Evolutionary conservation across 2,797 vertebrate genomes (phyloP).

Genomic region (Arctocebus calabarensis): DNA sequence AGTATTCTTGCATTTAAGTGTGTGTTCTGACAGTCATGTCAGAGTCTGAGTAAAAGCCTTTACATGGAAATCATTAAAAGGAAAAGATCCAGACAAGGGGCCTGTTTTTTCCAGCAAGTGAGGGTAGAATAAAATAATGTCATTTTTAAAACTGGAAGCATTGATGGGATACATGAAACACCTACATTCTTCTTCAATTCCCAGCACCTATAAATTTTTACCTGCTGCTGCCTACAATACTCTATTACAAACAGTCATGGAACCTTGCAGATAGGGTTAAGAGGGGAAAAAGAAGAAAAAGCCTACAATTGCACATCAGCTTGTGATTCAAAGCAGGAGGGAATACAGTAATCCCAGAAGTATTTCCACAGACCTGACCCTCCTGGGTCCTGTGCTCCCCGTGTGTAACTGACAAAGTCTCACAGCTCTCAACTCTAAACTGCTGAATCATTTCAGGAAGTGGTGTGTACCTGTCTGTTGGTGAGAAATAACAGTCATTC

Average conservation of each 20-base stretch:
- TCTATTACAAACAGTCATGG: conserved; percentile 55
- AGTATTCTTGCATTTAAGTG: conserved; percentile 76
- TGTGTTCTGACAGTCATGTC: conserved; percentile 78
- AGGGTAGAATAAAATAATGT: conserved; percentile 50
- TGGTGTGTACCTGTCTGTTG: conserved; percentile 65
- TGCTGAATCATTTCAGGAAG: conserved; percentile 79
- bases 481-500: conserved; percentile 79
- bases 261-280: conserved; percentile 20
- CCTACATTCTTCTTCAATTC: neutral
- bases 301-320: conserved; percentile 1
- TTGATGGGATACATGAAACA: conserved; percentile 61
- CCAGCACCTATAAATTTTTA: conserved; percentile 9
- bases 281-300: conserved; percentile 50
- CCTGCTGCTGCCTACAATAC: conserved; percentile 50
- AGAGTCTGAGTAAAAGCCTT: conserved; percentile 70
- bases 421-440: conserved; percentile 67
- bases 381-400: conserved; percentile 65
- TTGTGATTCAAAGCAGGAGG: conserved; percentile 69
- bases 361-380: conserved; percentile 58
- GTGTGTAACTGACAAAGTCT: neutral
- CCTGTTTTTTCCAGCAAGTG: conserved; percentile 65
- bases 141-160: conserved; percentile 66
- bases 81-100: conserved; percentile 78
- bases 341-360: conserved; percentile 71
- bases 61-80: conserved; percentile 75